These are phyloP conservation scores for Octopus bimaculoides DNA, from an alignment of 1,140 invertebrate species.

Conservation along the genomic window DNA sequence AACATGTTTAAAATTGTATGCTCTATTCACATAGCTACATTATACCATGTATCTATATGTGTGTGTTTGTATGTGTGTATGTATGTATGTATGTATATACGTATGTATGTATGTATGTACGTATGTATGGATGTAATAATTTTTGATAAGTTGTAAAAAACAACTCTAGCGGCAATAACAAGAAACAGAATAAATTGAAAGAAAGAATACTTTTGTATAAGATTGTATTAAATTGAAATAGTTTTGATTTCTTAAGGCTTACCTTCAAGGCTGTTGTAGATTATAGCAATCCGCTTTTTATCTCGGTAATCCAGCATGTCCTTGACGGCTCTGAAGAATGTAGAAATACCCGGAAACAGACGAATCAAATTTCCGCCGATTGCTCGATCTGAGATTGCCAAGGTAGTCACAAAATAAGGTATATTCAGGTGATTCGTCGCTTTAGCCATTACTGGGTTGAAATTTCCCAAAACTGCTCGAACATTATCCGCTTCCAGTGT, in stretches of 20 bases:
- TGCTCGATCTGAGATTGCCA: constrained; percentile 23
- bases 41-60: not conserved
- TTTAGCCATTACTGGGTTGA: constrained; percentile 27
- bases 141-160: not conserved
- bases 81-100: not conserved
- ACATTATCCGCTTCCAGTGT: constrained; percentile 16
- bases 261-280: constrained; percentile 41
- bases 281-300: constrained; percentile 29
- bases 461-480: constrained; percentile 35
- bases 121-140: not conserved
- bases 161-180: not conserved
- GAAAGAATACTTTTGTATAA: not conserved
- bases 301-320: constrained; percentile 37
- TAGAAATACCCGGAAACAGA: constrained; percentile 31
- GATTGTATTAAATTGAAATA: no score
- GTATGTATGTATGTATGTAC: not conserved
- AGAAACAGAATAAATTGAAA: not conserved
- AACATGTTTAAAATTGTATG: no score
- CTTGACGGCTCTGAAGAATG: constrained; percentile 27
- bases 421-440: constrained; percentile 33
- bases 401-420: constrained; percentile 39
- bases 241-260: not conserved
- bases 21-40: no score
- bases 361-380: constrained; percentile 30
- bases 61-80: not conserved